Evolutionary conservation across 2,888 invertebrate genomes (phyloP).

Genomic region (Drosophila gaucha): DNA sequence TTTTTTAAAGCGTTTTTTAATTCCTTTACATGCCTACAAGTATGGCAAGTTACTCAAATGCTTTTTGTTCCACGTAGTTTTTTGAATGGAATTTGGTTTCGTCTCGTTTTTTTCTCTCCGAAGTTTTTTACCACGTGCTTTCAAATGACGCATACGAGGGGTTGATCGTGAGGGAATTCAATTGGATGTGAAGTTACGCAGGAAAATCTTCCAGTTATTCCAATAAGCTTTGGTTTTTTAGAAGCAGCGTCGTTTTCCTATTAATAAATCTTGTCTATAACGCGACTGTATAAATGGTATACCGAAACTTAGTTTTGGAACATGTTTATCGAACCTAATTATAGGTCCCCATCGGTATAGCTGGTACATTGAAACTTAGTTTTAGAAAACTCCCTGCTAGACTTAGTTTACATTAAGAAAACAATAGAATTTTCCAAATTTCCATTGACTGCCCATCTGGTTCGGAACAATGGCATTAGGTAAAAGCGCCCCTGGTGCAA

Average conservation of each 20-base stretch:
- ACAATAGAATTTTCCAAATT: constrained; percentile 70
- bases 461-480: constrained; percentile 56
- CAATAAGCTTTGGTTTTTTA: constrained; percentile 41
- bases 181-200: constrained; percentile 19
- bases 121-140: constrained; percentile 47
- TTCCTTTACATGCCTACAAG: constrained; percentile 63
- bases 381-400: constrained; percentile 11
- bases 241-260: background rate
- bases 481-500: constrained; percentile 57
- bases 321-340: constrained; percentile 20
- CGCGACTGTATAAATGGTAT: constrained; percentile 12
- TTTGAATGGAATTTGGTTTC: constrained; percentile 41
- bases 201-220: constrained; percentile 20
- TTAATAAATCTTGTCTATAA: background rate
- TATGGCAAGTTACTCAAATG: constrained; percentile 62
- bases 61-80: constrained; percentile 52
- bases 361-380: constrained; percentile 40
- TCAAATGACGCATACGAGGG: constrained; percentile 49
- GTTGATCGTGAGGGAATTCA: constrained; percentile 52
- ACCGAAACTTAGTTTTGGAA: constrained; percentile 39
- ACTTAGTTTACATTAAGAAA: constrained; percentile 31
- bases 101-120: background rate
- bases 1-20: constrained; percentile 72
- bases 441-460: constrained; percentile 51
- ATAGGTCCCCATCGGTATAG: background rate